Evolutionary conservation across 2,888 invertebrate species (phyloP), one percentile per base, ranked within the genome.

Genomic region (Griposia aprilina): DNA sequence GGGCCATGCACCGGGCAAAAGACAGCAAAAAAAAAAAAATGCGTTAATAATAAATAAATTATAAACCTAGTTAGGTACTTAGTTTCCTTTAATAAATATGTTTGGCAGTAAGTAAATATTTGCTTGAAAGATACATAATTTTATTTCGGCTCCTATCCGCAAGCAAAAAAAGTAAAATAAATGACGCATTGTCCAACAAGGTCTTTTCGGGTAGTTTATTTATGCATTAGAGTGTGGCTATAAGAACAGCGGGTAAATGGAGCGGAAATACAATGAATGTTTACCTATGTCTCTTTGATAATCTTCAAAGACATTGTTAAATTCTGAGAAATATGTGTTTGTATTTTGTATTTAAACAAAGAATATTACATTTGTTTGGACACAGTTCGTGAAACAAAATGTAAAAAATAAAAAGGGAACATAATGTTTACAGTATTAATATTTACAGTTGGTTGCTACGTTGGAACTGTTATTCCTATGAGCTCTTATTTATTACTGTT

Each of bases 141-240:
- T 74, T 70, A n/a, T 41, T 55, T 17, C 7, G 8, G n/a, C 30
- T 74, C 20, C 20, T 23, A 55, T 48, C 20, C 13, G 23, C 36
- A 23, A 67, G 60, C 66, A 80, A 68, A 79, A 67, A 81, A 71
- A 74, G 62, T 55, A 36, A 36, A 36, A 36, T 36, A 36, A 36
- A 36, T 36, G 30, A 75, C 55, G 30, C 10, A 60, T 81, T 30
- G 41, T 57, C 48, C n/a, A 17, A 55, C 52, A 50, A 73, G 50
- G 26, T 20, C 59, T 55, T 48, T 48, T 68, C 11, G 30, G 6
- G 15, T 66, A 41, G 66, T 81, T 81, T 81, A 74, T 80, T 63
- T 45, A 75, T 55, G 48, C 55, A 74, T 73, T 66, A 66, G 15
- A 20, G 55, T 81, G 0, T 26, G 70, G 70, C 75, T n/a, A 60